Conservation (phyloP, 2,797 vertebrate genomes). For the Cyclopterus lumpus region DNA sequence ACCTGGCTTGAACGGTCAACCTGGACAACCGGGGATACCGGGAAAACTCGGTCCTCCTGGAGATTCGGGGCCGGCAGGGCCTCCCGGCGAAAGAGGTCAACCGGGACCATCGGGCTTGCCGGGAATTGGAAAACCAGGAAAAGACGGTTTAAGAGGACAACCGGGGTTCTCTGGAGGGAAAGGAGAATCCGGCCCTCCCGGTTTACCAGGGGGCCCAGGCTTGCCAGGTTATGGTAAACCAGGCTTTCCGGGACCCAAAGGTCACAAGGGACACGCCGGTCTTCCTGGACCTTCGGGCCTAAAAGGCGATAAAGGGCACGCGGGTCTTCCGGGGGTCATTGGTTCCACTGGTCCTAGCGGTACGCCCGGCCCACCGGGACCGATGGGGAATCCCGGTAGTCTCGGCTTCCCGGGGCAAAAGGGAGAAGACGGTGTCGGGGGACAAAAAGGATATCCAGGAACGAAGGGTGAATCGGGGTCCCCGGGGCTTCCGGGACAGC, state of each 20-base stretch:
- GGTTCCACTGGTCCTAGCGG: constrained; percentile 90
- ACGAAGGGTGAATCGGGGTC: constrained; percentile 89
- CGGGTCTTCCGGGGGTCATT: constrained; percentile 87
- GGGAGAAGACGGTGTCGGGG: constrained; percentile 88
- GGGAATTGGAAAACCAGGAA: constrained; percentile 92
- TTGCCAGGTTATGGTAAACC: constrained; percentile 92
- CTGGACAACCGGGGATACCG: constrained; percentile 89
- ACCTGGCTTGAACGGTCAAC: constrained; percentile 90
- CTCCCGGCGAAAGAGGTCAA: constrained; percentile 86
- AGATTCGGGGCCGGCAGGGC: constrained; percentile 87
- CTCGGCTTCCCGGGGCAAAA: constrained; percentile 92
- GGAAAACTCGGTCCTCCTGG: constrained; percentile 91
- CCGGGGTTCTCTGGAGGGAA: constrained; percentile 90
- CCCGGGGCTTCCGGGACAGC: constrained; percentile 90
- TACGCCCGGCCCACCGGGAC: constrained; percentile 89
- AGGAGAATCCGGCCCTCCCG: constrained; percentile 90
- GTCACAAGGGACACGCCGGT: constrained; percentile 90
- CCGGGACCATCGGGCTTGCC: constrained; percentile 88
- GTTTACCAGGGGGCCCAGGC: constrained; percentile 91
- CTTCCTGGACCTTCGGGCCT: constrained; percentile 87
- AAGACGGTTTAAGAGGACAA: constrained; percentile 91
- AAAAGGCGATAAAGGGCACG: constrained; percentile 92
- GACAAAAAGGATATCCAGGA: constrained; percentile 87
- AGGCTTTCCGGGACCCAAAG: constrained; percentile 92
- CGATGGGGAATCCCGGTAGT: constrained; percentile 89